Percentiles rank a stretch among this genome's conserved stretches.
These are phyloP conservation scores for Sarcoramphus papa DNA, from an alignment of 2,797 vertebrate species.

Conservation along the genomic window DNA sequence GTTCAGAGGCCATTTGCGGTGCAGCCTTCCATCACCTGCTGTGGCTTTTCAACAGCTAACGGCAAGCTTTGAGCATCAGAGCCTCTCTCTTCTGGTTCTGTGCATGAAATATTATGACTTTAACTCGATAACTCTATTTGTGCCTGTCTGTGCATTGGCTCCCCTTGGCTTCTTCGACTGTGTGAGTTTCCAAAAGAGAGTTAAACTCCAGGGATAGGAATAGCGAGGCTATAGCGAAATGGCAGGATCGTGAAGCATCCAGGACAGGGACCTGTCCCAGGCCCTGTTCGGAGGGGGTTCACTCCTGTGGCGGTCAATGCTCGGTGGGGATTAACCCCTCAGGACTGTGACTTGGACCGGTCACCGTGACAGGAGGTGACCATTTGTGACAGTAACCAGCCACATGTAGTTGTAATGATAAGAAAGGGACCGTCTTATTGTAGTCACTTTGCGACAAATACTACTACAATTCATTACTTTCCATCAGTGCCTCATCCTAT, in stretches of 20 bases:
- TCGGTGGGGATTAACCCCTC: neutral
- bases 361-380: neutral
- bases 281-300: neutral
- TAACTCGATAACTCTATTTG: slow-evolving; percentile 35
- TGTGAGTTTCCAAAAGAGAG: neutral
- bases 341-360: neutral
- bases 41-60: slow-evolving; percentile 31
- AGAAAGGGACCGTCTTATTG: slow-evolving; percentile 64
- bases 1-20: neutral
- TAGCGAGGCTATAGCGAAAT: neutral
- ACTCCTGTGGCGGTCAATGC: neutral
- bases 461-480: slow-evolving; percentile 74
- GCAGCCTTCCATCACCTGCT: slow-evolving; percentile 39
- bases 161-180: slow-evolving; percentile 25
- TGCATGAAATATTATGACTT: slow-evolving; percentile 10
- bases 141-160: slow-evolving; percentile 52
- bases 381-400: slow-evolving; percentile 22
- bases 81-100: slow-evolving; percentile 53
- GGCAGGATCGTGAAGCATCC: neutral
- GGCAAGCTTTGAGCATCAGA: slow-evolving; percentile 47
- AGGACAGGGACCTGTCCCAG: neutral
- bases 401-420: slow-evolving; percentile 43
- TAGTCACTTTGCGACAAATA: slow-evolving; percentile 68
- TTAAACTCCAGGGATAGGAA: neutral
- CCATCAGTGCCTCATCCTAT: slow-evolving; percentile 73